Evolutionary conservation across 2,113 vertebrate species (phyloP), one percentile per base, ranked within the genome.

Genomic region (Thalassoma bifasciatum): DNA sequence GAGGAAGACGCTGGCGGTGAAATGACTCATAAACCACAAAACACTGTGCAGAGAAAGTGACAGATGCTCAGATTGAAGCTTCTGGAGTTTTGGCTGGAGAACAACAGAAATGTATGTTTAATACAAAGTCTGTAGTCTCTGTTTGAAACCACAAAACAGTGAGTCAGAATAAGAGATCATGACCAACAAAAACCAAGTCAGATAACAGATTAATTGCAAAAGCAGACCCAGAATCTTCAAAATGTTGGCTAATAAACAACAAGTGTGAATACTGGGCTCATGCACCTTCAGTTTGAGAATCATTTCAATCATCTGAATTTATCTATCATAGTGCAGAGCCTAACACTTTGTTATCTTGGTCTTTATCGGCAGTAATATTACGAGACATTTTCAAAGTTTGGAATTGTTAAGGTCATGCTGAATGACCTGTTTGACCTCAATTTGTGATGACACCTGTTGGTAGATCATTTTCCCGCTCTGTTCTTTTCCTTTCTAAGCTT

Each of bases 1-100:
- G 34, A 46, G 61, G 26, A 75, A 62, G 17, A 21, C 24, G 14
- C 21, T 11, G 62, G 53, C 21, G 63, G 47, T 17, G 51, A 44
- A 40, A 38, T 0, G 66, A 54, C 47, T 17, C 36, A 24, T 9
- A 36, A 2, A 54, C 21, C 17, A 10, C 12, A 5, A 11, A n/a
- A 10, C 11, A 16, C 19, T 47, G 12, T 65, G 47, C 44, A 61
- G 26, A 22, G 37, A 54, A 21, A 47, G 10, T 46, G 24, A 53
- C 47, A 10, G 26, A 46, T 19, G 17, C 44, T 46, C 14, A 5
- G 7, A 17, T 14, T 46, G 8, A 16, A 19, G 16, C 44, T 16
- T 46, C 7, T 46, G 46, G 46, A n/a, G 2, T 8, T 21, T n/a
- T 49, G 19, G 19, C 19, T 13, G n/a, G 17, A 49, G 30, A 49